phyloP scores from a whole-genome alignment of 2,113 vertebrate genomes.

The Eulemur rufifrons region DNA sequence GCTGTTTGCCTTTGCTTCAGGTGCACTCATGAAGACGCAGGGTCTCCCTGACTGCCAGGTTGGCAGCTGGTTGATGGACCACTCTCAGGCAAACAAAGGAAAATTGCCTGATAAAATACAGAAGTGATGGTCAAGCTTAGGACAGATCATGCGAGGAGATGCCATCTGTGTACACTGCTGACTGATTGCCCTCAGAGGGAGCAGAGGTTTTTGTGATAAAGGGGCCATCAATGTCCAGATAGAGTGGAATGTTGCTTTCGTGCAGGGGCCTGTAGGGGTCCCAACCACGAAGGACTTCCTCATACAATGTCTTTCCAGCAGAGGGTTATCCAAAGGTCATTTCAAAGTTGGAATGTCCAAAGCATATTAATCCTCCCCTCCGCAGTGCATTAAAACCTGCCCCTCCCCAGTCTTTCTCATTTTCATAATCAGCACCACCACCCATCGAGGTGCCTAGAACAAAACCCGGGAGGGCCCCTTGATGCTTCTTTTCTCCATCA shows the following conservation, averaged over 20 bases:
- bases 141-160: neutral
- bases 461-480: neutral
- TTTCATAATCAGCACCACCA: neutral
- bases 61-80: neutral
- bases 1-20: neutral
- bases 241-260: fast-evolving
- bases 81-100: neutral
- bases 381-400: neutral
- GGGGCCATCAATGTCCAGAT: too few species aligned
- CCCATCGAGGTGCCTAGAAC: too few species aligned
- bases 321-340: neutral
- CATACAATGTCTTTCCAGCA: neutral
- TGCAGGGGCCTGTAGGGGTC: neutral
- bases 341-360: neutral
- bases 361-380: neutral
- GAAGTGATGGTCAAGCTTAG: neutral
- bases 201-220: neutral
- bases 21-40: neutral
- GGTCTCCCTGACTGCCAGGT: neutral
- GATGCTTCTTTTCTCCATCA: neutral
- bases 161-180: neutral
- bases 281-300: neutral
- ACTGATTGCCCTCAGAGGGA: neutral
- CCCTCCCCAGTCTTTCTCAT: neutral
- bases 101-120: neutral